These are phyloP conservation scores for Heliopora coerulea DNA, from an alignment of 92 coral and sea anemone genomes.

Conservation along the genomic window DNA sequence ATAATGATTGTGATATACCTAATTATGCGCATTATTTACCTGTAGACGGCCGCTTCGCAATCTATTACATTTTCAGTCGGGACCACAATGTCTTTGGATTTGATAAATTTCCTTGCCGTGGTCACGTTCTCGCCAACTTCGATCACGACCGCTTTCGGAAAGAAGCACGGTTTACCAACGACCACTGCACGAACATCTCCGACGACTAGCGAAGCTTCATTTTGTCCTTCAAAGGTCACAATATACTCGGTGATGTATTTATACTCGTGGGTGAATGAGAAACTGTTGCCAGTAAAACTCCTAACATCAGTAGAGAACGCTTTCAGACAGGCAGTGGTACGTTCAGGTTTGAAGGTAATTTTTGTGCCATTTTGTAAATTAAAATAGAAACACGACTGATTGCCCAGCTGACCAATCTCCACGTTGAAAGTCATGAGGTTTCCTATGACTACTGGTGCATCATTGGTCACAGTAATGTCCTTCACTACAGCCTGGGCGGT, in stretches of 20 bases:
- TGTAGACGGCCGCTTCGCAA: constrained; percentile 78
- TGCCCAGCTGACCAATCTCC: constrained; percentile 56
- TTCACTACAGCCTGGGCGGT: constrained; percentile 50
- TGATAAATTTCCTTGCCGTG: constrained; percentile 45
- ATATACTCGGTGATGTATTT: constrained; percentile 31
- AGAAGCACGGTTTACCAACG: constrained; percentile 62
- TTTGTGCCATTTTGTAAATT: constrained; percentile 57
- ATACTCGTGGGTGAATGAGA: constrained; percentile 40
- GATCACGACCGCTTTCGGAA: constrained; percentile 68
- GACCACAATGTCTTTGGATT: constrained; percentile 42
- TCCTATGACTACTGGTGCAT: constrained; percentile 53
- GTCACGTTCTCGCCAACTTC: constrained; percentile 52
- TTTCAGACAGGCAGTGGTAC: constrained; percentile 38
- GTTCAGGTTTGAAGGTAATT: constrained; percentile 43
- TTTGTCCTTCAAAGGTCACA: constrained; percentile 53
- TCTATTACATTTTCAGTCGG: constrained; percentile 50
- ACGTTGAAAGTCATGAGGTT: constrained; percentile 46
- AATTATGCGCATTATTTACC: constrained; percentile 14
- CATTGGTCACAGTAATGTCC: constrained; percentile 47
- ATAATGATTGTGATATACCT: too few species aligned
- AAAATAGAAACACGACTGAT: constrained; percentile 57
- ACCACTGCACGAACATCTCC: constrained; percentile 40
- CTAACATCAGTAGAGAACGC: constrained; percentile 44
- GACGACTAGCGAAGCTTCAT: constrained; percentile 49
- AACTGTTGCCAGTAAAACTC: constrained; percentile 50